These are phyloP conservation scores for Melieria crassipennis DNA, from an alignment of 2,888 invertebrate genomes.

Conservation along the genomic window DNA sequence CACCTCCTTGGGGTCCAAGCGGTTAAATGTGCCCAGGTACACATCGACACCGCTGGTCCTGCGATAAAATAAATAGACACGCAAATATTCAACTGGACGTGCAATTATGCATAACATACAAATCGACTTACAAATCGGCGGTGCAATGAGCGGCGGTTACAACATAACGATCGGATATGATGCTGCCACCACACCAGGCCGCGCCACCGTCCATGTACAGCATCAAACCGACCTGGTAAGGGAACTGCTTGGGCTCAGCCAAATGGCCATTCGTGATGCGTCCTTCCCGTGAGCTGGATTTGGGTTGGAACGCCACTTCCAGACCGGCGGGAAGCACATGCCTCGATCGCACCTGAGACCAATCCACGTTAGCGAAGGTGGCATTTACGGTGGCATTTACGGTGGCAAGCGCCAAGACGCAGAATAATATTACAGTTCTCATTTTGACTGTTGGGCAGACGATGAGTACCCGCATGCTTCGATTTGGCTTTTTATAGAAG, in stretches of 20 bases:
- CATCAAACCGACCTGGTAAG: constrained; percentile 57
- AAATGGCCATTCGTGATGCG: constrained; percentile 58
- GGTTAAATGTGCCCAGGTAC: constrained; percentile 47
- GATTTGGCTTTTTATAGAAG: too few species aligned
- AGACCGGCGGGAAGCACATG: not conserved
- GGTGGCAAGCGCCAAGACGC: too few species aligned
- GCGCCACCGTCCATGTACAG: constrained; percentile 37
- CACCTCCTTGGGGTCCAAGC: constrained; percentile 44
- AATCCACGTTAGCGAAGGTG: not conserved
- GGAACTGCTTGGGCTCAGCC: constrained; percentile 54
- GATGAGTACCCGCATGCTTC: too few species aligned
- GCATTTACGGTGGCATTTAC: too few species aligned
- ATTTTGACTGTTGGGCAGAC: too few species aligned
- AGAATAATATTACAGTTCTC: constrained; percentile 7
- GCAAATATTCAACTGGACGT: too few species aligned
- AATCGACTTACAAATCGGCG: not conserved
- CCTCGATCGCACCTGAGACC: not conserved
- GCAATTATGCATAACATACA: too few species aligned
- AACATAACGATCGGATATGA: constrained; percentile 48
- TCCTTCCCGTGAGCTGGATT: constrained; percentile 37
- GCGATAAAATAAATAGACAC: too few species aligned
- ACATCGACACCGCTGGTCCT: constrained; percentile 42
- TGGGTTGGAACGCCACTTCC: not conserved
- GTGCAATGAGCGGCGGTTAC: constrained; percentile 54
- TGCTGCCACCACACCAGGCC: constrained; percentile 53